phyloP scores from a whole-genome alignment of 1,140 invertebrate species.

The Daktulosphaira vitifoliae region DNA sequence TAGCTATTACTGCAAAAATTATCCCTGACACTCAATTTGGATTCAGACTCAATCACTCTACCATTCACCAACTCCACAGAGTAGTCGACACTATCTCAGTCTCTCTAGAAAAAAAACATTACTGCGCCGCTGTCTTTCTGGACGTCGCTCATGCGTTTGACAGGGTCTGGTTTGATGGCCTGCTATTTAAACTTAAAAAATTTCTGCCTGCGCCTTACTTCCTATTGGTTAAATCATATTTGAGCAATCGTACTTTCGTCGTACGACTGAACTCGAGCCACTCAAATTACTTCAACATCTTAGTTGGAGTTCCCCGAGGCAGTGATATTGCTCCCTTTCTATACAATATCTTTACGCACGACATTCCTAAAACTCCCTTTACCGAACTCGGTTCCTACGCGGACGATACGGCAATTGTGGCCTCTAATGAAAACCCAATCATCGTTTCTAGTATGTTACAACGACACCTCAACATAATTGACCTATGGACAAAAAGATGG shows the following conservation, averaged over 20 bases:
- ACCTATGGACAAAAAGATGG: background rate
- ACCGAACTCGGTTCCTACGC: conserved; percentile 9
- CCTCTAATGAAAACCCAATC: background rate
- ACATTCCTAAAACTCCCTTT: conserved; percentile 1
- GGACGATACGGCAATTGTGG: conserved; percentile 29
- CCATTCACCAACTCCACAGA: conserved; percentile 17
- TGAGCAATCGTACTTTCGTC: background rate
- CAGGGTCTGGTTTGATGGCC: conserved; percentile 40
- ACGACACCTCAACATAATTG: background rate
- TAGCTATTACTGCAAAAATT: background rate
- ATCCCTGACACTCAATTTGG: conserved; percentile 31
- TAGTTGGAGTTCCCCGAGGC: conserved; percentile 21
- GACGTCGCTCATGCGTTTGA: conserved; percentile 43
- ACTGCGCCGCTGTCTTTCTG: conserved; percentile 40
- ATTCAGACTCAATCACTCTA: conserved; percentile 3
- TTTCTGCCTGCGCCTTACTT: background rate
- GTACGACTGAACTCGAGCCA: background rate
- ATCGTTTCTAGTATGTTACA: background rate
- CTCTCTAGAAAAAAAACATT: conserved; percentile 28
- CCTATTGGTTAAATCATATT: conserved; percentile 7
- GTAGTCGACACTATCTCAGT: background rate
- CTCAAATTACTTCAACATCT: background rate
- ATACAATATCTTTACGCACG: conserved; percentile 25
- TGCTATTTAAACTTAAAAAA: conserved; percentile 26
- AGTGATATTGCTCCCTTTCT: conserved; percentile 24